phyloP scores from a whole-genome alignment of 2,888 invertebrate species.

The Lepidochrysops patricia region DNA sequence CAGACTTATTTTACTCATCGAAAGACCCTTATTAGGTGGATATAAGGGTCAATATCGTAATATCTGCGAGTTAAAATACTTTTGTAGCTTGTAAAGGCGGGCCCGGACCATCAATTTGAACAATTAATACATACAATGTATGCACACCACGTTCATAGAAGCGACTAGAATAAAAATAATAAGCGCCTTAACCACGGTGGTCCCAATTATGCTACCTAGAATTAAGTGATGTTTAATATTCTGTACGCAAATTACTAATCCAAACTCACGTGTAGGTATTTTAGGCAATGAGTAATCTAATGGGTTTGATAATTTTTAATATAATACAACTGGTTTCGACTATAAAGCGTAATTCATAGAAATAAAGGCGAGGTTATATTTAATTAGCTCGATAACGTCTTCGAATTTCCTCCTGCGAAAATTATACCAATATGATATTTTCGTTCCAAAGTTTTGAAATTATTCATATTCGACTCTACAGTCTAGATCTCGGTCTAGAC shows the following conservation, averaged over 20 bases:
- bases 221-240: background rate
- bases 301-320: background rate
- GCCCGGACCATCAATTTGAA: background rate
- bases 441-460: too few relatives aligned
- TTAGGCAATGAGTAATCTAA: background rate
- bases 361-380: background rate
- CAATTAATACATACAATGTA: constrained; percentile 8
- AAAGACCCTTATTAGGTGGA: too few relatives aligned
- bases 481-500: too few relatives aligned
- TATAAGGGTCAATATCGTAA: too few relatives aligned
- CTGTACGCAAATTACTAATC: background rate
- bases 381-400: background rate
- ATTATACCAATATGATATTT: too few relatives aligned
- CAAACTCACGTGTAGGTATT: background rate
- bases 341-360: background rate
- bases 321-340: background rate
- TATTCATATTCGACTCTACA: too few relatives aligned
- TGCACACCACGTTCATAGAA: background rate
- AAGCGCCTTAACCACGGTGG: background rate
- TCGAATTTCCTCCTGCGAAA: background rate
- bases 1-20: too few relatives aligned
- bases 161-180: constrained; percentile 2
- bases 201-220: background rate
- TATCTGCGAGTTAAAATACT: too few relatives aligned
- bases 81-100: background rate